Percentiles rank a stretch among this genome's conserved stretches.
Conservation (phyloP, 2,888 invertebrate genomes). For the Mesorhabditis spiculigera region DNA sequence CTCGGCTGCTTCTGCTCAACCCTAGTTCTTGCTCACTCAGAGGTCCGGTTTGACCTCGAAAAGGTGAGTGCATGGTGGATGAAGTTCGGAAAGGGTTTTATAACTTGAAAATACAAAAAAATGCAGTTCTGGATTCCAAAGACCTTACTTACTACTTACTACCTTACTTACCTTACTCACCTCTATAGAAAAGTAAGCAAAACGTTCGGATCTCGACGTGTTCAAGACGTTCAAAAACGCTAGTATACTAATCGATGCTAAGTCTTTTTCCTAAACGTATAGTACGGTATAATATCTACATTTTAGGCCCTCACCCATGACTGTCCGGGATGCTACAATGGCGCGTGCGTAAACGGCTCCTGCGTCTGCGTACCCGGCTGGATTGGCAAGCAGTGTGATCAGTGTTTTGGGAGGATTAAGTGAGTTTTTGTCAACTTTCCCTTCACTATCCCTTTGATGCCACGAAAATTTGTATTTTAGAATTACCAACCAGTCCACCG, state of each 20-base stretch:
- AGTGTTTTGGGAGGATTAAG: constrained; percentile 87
- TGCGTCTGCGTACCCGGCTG: constrained; percentile 88
- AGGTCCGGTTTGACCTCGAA: background rate
- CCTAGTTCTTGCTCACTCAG: background rate
- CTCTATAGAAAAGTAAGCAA: background rate
- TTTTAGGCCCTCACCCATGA: background rate
- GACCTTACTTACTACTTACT: too few species aligned
- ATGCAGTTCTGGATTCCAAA: too few species aligned
- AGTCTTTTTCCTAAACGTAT: background rate
- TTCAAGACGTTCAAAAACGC: too few species aligned
- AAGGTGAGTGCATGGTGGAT: background rate
- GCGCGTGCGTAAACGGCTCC: constrained; percentile 67
- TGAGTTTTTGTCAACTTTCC: constrained; percentile 15
- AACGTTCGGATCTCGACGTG: too few species aligned
- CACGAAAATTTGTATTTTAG: constrained; percentile 18
- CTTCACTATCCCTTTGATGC: constrained; percentile 10
- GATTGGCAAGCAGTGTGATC: constrained; percentile 88
- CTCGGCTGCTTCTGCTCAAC: background rate
- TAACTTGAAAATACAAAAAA: too few species aligned
- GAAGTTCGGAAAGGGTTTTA: background rate
- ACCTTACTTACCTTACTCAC: too few species aligned
- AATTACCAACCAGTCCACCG: constrained; percentile 47
- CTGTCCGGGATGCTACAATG: constrained; percentile 40
- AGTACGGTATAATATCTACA: too few species aligned
- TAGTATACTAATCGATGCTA: too few species aligned